Conservation (phyloP, 2,113 vertebrate genomes). For the Scolopax mira region DNA sequence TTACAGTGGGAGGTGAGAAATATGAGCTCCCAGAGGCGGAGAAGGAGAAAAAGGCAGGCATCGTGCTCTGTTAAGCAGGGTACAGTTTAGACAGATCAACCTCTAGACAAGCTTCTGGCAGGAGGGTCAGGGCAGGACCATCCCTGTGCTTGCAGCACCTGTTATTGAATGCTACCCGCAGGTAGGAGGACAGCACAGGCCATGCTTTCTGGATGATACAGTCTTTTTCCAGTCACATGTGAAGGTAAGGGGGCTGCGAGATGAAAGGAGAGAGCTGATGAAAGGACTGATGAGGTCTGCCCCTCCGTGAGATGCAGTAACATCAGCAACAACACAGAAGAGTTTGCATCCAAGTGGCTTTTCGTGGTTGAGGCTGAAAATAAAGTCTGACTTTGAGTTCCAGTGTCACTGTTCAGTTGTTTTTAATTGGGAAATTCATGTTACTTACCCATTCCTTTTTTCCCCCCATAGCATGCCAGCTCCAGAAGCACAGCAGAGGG, state of each 20-base stretch:
- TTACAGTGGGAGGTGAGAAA: slow-evolving; percentile 50
- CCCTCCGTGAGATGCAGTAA: neutral
- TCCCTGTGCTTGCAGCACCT: neutral
- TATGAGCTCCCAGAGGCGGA: neutral
- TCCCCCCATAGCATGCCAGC: neutral
- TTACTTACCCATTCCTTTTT: neutral
- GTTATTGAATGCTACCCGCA: slow-evolving; percentile 37
- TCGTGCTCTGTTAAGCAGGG: neutral
- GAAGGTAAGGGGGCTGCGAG: neutral
- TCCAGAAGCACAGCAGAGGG: neutral
- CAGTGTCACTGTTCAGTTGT: neutral
- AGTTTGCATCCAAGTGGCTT: neutral
- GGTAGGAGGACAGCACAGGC: slow-evolving; percentile 14
- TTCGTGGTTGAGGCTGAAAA: neutral
- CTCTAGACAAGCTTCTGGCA: slow-evolving; percentile 23
- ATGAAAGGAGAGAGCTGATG: neutral
- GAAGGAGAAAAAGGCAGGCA: neutral
- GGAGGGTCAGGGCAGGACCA: neutral
- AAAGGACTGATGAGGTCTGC: neutral
- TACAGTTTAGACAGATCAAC: neutral
- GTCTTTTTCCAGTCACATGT: neutral
- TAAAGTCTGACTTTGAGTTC: neutral
- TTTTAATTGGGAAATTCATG: neutral
- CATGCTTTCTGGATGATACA: neutral
- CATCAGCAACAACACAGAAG: neutral